Evolutionary conservation across 2,888 invertebrate genomes (phyloP), one percentile per base, ranked within the genome.

Genomic region (Galerucella calmariensis): DNA sequence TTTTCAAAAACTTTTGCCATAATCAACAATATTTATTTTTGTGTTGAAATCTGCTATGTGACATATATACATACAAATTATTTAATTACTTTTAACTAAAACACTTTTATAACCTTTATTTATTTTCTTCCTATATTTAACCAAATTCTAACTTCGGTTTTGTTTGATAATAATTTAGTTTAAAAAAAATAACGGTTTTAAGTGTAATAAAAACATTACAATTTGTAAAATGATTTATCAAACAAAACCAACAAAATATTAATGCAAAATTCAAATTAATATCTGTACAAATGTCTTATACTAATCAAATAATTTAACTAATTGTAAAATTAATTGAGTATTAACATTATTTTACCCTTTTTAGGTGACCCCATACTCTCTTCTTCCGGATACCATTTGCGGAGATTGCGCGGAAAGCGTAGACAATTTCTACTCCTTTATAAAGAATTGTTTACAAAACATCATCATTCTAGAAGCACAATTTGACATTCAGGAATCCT

Each of bases 331-430:
- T 20, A 12, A 27, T 16, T 62, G 35, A 35, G 12, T 46, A 27
- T 24, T 20, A 56, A 20, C 4, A 56, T 41, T 51, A 14, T 10
- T 16, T 70, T 12, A 44, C 48, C 65, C 67, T 76, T 80, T 81
- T 44, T 75, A 87, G 87, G 83, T 87, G 53, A 83, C 85, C 4
- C 85, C 83, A 65, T 83, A 86, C 78, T 85, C 83, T 70, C 80
- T 86, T 6, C 80, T 88, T 66, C 88, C 88, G 16, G 86, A 87
- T 72, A 87, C 86, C 24, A 84, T 87, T 68, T 88, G 88, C 77
- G 80, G 81, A 65, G 83, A 84, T 74, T 88, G 88, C 77, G 77
- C 81, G 48, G 85, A 85, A 73, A 84, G 82, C 67, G 83, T 88
- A 10, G 83, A 86, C 77, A 83, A 82, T 70, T 87, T 86, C 78